Evolutionary conservation across 2,888 invertebrate genomes (phyloP).

Genomic region (Luffia ferchaultella): DNA sequence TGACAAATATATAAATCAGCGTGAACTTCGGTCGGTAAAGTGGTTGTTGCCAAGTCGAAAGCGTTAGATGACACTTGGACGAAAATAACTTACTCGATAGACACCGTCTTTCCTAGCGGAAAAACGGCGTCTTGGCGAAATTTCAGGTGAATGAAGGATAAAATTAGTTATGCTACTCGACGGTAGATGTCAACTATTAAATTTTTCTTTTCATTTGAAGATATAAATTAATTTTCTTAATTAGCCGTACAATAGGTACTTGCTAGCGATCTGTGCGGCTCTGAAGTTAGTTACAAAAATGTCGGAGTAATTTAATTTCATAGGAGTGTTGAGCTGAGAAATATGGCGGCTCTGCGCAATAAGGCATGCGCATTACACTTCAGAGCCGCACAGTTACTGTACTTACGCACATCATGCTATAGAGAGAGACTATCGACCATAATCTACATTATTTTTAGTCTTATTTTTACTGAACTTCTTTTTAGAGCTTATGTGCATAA

Average conservation of each 20-base stretch:
- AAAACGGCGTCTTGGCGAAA: conserved; percentile 8
- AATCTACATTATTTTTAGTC: too few species aligned
- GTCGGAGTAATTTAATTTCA: too few species aligned
- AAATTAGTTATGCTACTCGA: conserved; percentile 32
- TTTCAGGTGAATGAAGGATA: conserved; percentile 16
- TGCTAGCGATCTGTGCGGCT: background rate
- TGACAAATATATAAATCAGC: conserved; percentile 21
- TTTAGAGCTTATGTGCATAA: too few species aligned
- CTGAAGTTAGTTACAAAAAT: background rate
- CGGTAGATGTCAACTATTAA: conserved; percentile 36
- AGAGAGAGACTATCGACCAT: too few species aligned
- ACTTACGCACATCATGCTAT: too few species aligned
- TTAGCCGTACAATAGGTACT: conserved; percentile 1
- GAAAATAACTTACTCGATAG: conserved; percentile 35
- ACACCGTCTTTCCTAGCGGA: background rate
- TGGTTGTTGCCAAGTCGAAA: conserved; percentile 47
- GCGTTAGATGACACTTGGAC: conserved; percentile 34
- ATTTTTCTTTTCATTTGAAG: conserved; percentile 11
- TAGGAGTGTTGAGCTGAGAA: too few species aligned
- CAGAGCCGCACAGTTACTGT: too few species aligned
- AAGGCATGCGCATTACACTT: too few species aligned
- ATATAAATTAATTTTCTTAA: conserved; percentile 9
- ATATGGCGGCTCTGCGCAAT: too few species aligned
- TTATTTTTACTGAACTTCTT: too few species aligned
- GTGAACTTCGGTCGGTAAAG: conserved; percentile 43